These are phyloP conservation scores for Okapia johnstoni DNA, from an alignment of 2,113 vertebrate species.

Conservation along the genomic window DNA sequence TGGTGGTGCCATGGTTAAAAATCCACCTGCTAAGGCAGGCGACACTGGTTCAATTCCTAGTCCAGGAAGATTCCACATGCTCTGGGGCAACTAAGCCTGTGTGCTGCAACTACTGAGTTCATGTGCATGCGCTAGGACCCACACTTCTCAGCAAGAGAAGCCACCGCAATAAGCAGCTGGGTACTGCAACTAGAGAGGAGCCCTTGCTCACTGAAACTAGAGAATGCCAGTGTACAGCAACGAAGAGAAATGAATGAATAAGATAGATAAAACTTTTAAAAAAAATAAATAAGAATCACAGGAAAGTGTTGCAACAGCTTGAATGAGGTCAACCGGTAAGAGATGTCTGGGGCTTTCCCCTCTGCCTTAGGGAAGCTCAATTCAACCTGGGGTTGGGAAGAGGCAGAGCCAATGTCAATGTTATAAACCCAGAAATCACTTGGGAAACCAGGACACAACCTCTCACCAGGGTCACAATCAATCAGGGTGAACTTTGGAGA, in stretches of 20 bases:
- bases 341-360: not conserved
- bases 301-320: not conserved
- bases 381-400: not conserved
- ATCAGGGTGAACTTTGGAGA: not conserved
- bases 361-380: not conserved
- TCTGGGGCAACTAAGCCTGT: not conserved
- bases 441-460: not conserved
- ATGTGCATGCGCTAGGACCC: fast-evolving
- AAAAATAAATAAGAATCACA: not conserved
- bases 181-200: fast-evolving
- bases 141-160: not conserved
- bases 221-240: not conserved
- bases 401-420: not conserved
- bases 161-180: not conserved
- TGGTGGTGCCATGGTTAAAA: not conserved
- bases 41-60: not conserved
- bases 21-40: not conserved
- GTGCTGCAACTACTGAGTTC: not conserved
- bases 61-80: not conserved
- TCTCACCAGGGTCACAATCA: not conserved
- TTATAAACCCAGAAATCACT: not conserved
- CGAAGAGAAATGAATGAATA: not conserved
- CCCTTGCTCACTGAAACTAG: not conserved
- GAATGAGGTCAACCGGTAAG: not conserved
- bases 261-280: not conserved